A percentile compares a stretch with the other conserved stretches of the same genome.
Conservation (phyloP, 2,113 vertebrate genomes). For the Etheostoma spectabile region DNA sequence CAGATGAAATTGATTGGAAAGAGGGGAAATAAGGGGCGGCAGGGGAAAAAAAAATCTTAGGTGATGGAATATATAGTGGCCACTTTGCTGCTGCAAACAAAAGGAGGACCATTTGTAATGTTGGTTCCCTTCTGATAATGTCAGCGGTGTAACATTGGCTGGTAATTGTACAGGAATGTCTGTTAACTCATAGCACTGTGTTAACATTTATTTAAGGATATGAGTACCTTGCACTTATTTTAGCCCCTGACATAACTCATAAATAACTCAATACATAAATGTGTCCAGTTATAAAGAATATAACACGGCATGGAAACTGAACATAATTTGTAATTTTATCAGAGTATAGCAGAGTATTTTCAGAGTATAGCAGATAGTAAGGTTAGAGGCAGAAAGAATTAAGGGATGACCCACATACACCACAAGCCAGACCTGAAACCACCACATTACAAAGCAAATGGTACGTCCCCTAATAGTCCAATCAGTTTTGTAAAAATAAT, state of each 20-base stretch:
- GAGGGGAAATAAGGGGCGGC: constrained; percentile 39
- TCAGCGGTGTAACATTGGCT: constrained; percentile 70
- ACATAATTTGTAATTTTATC: constrained; percentile 25
- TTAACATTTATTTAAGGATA: constrained; percentile 78
- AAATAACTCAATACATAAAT: not conserved
- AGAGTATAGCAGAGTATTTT: not conserved
- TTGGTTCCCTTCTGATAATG: constrained; percentile 78
- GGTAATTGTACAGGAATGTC: constrained; percentile 73
- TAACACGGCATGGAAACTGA: constrained; percentile 23
- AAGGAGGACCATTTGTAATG: constrained; percentile 63
- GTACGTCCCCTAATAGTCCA: constrained; percentile 19
- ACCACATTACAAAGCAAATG: constrained; percentile 48
- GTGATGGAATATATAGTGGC: constrained; percentile 79
- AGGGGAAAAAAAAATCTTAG: constrained; percentile 41
- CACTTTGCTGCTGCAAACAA: constrained; percentile 65
- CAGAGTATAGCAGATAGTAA: not conserved
- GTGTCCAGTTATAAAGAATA: constrained; percentile 49
- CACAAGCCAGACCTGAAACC: constrained; percentile 54
- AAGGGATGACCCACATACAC: constrained; percentile 23
- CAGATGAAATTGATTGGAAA: constrained; percentile 70
- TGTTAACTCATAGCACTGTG: constrained; percentile 76
- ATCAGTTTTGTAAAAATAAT: not conserved
- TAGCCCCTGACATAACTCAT: constrained; percentile 49
- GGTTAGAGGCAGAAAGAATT: constrained; percentile 1
- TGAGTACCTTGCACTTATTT: constrained; percentile 62